These are phyloP conservation scores for Sminthopsis crassicaudata DNA, from an alignment of 2,113 vertebrate species.

Conservation along the genomic window DNA sequence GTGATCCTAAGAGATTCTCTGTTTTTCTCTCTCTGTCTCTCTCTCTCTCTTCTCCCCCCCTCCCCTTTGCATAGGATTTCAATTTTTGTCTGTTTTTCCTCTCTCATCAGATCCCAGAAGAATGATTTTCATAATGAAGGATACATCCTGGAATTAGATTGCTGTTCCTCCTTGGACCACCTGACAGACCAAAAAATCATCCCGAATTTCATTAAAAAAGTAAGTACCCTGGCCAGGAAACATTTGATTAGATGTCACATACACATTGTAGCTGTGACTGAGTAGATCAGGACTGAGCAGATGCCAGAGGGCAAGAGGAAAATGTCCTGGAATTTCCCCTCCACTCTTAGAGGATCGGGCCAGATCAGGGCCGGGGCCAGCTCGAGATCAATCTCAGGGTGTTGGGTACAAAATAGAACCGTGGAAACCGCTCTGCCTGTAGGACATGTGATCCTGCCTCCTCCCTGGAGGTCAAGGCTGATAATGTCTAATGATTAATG, in stretches of 20 bases:
- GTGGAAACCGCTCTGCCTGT: not conserved
- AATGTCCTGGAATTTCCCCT: not conserved
- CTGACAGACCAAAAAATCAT: conserved; percentile 91
- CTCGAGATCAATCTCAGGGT: not conserved
- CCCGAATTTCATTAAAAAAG: conserved; percentile 96
- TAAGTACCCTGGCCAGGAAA: conserved; percentile 77
- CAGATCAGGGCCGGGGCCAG: no score
- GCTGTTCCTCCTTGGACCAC: conserved; percentile 89
- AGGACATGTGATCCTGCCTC: not conserved
- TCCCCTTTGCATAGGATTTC: not conserved
- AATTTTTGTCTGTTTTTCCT: conserved; percentile 44
- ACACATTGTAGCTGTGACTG: not conserved
- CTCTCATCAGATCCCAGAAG: conserved; percentile 82
- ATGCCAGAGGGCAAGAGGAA: not conserved
- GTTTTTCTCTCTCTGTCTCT: not conserved
- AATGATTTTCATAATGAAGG: conserved; percentile 81
- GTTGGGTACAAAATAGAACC: no score
- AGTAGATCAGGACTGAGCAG: not conserved
- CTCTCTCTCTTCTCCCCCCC: no score
- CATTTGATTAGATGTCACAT: fast-evolving
- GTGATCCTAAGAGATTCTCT: no score
- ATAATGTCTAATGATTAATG: not conserved
- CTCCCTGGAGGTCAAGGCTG: not conserved
- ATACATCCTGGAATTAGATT: conserved; percentile 91
- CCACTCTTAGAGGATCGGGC: no score